Evolutionary conservation across 1,140 invertebrate species (phyloP), one percentile per base, ranked within the genome.

Genomic region (Penaeus indicus): DNA sequence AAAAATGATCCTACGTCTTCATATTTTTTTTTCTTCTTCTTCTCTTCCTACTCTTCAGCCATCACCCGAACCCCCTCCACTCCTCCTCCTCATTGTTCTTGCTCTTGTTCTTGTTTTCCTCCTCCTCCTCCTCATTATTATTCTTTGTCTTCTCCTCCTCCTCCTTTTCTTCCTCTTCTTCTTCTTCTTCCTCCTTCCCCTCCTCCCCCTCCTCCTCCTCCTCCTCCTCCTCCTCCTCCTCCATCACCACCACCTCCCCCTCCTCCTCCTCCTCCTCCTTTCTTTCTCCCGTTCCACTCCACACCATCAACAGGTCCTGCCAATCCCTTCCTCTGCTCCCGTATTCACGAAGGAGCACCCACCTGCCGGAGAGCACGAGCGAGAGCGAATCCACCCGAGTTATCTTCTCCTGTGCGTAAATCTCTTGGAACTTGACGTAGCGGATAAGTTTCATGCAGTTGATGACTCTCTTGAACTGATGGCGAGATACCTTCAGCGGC

Each of bases 341-440:
- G 21, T 16, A 22, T 61, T 63, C 19, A 25, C n/a, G 8, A 22
- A 42, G 38, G 78, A 13, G 54, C 90, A 95, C 95, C 95, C 93
- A 97, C 97, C 97, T 97, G 93, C 97, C 97, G 84, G 96, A 96
- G 77, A 98, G 93, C 88, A 98, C 95, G 86, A 98, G 93, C 11
- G 97, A 97, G 64, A 98, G 94, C 91, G 96, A 96, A 93, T 97
- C 96, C 22, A 97, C 97, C 93, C 96, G 96, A 84, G 97, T 97
- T 91, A 96, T 95, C 93, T 97, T 97, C 94, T 98, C 97, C 92
- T 96, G 95, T 75, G 97, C 97, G 94, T 97, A 97, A 89, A 96
- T 95, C 92, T 97, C 96, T 93, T 96, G 96, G 92, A 96, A 96
- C 92, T 96, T 96, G 32, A 97, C 94, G 84, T 95, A 94, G 25